Conservation (phyloP, 1,140 invertebrate genomes). For the Whitmania pigra region DNA sequence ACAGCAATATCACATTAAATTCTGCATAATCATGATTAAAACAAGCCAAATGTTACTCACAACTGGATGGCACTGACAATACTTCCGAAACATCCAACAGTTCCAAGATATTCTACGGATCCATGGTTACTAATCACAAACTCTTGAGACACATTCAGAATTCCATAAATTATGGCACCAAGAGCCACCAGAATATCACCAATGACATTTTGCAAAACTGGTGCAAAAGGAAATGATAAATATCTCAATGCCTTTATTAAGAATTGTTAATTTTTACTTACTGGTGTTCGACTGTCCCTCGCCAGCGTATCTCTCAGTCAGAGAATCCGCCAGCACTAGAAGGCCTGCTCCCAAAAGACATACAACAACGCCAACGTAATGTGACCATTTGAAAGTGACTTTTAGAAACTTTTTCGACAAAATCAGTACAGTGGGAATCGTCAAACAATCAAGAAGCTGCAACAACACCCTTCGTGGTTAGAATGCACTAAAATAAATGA, state of each 20-base stretch:
- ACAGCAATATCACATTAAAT: neutral
- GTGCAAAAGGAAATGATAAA: slow-evolving; percentile 30
- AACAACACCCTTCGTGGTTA: slow-evolving; percentile 35
- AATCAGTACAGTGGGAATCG: slow-evolving; percentile 65
- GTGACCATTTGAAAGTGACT: slow-evolving; percentile 56
- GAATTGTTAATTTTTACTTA: too few species aligned
- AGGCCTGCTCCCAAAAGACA: slow-evolving; percentile 69
- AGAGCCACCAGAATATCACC: slow-evolving; percentile 70
- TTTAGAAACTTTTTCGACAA: slow-evolving; percentile 58
- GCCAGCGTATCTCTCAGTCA: slow-evolving; percentile 24
- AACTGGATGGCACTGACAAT: slow-evolving; percentile 65
- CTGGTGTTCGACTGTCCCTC: slow-evolving; percentile 9
- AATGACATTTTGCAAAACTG: slow-evolving; percentile 62
- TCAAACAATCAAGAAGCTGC: slow-evolving; percentile 72
- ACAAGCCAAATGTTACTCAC: slow-evolving; percentile 45
- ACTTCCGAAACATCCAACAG: slow-evolving; percentile 69
- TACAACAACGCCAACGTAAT: slow-evolving; percentile 65
- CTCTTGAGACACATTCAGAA: slow-evolving; percentile 70
- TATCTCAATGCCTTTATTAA: too few species aligned
- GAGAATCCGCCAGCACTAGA: slow-evolving; percentile 66
- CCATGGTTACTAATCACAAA: slow-evolving; percentile 65
- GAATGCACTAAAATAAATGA: neutral
- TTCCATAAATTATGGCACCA: slow-evolving; percentile 66
- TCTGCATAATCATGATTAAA: neutral
- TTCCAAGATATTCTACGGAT: slow-evolving; percentile 67